Conservation (phyloP, 2,888 invertebrate genomes). For the Sarcophaga caerulescens region DNA sequence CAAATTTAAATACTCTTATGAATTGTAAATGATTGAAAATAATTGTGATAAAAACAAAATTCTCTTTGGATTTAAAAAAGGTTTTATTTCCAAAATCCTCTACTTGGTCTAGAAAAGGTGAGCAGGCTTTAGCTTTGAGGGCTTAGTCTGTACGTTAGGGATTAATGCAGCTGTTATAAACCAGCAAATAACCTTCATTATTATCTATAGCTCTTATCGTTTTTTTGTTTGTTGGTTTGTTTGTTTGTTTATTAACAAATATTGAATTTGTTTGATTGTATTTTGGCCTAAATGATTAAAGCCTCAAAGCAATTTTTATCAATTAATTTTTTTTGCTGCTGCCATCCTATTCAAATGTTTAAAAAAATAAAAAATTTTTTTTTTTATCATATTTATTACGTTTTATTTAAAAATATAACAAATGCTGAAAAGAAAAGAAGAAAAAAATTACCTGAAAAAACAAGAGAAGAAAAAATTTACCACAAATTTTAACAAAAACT, state of each 20-base stretch:
- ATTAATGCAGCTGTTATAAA: constrained; percentile 31
- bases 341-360: not conserved
- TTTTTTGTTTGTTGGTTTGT: too few relatives aligned
- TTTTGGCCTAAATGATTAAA: constrained; percentile 44
- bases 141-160: constrained; percentile 9
- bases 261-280: constrained; percentile 39
- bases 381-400: constrained; percentile 41
- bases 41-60: not conserved
- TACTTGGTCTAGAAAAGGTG: constrained; percentile 3
- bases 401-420: too few relatives aligned
- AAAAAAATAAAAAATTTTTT: not conserved
- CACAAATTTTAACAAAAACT: constrained; percentile 13
- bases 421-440: too few relatives aligned
- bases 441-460: not conserved
- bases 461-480: not conserved
- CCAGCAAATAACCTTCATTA: too few relatives aligned
- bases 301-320: constrained; percentile 36
- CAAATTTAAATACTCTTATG: constrained; percentile 24
- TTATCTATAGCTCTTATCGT: not conserved
- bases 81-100: not conserved
- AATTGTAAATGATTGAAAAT: constrained; percentile 13
- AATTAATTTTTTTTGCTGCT: not conserved
- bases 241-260: constrained; percentile 32
- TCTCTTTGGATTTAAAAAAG: not conserved
- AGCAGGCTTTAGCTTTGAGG: not conserved